Evolutionary conservation across 2,113 vertebrate genomes (phyloP), one percentile per base, ranked within the genome.

Genomic region (Pyxicephalus adspersus): DNA sequence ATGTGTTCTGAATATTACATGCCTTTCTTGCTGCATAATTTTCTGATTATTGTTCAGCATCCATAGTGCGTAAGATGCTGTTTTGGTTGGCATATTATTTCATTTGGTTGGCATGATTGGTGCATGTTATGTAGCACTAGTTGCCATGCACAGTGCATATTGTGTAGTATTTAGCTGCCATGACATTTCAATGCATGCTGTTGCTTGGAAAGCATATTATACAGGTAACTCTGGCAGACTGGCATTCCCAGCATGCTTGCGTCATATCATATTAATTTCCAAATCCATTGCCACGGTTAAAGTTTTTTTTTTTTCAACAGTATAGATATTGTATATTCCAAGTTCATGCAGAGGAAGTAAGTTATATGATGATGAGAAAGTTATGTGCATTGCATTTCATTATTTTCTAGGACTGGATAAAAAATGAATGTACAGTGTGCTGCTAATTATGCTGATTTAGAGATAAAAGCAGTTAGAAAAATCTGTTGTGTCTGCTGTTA

Each of bases 31-130:
- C 34, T 7, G 34, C 34, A 5, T 45, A 45, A 2, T 45, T 45
- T 38, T 38, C 3, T 34, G 3, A 34, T 34, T n/a, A 64, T 51
- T 50, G 23, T 23, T 64, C 64, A 60, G 74, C 38, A 77, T 50
- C 7, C 13, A 13, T 17, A 8, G 19, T 60, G 54, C 31, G 17
- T 54, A 58, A 66, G 54, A 7, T 66, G 63, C 13, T 54, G 75
- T 65, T 28, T 64, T 54, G 19, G 61, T 25, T 66, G 63, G 63
- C 76, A 66, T 57, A 57, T 66, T 77, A 45, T 55, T 13, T 31
- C 28, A 29, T 25, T 52, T 66, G 63, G 28, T 54, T 67, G 64
- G 51, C 50, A 77, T 25, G 29, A 7, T 78, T 20, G 18, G 16
- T 58, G 19, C 29, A 65, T 57, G 5, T 57, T 55, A n/a, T 25